Evolutionary conservation across 2,888 invertebrate genomes (phyloP).

Genomic region (Tanytarsus gracilentus): DNA sequence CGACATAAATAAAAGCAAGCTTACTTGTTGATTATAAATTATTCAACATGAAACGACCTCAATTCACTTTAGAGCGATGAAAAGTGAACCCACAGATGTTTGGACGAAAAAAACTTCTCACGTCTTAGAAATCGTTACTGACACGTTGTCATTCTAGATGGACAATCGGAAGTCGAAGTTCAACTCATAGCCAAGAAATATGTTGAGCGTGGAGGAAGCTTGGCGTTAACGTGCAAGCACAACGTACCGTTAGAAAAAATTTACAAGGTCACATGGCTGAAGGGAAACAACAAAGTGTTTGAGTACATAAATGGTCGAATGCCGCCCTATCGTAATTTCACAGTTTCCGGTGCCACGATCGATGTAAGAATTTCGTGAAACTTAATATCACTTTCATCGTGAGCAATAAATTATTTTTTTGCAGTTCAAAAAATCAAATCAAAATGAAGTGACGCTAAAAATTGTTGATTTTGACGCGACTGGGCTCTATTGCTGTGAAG

Average conservation of each 20-base stretch:
- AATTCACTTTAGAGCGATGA: background rate
- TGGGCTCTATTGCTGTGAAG: slow-evolving; percentile 72
- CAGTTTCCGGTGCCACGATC: slow-evolving; percentile 61
- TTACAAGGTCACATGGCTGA: slow-evolving; percentile 55
- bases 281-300: slow-evolving; percentile 58
- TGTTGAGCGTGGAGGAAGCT: slow-evolving; percentile 62
- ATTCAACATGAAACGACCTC: slow-evolving; percentile 8
- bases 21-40: slow-evolving; percentile 14
- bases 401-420: background rate
- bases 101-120: no score
- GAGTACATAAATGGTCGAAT: slow-evolving; percentile 69
- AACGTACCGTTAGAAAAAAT: slow-evolving; percentile 63
- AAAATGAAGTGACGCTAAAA: slow-evolving; percentile 56
- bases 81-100: background rate
- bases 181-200: slow-evolving; percentile 54
- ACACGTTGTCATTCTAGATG: slow-evolving; percentile 38
- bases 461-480: slow-evolving; percentile 68
- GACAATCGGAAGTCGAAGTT: slow-evolving; percentile 51
- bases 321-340: slow-evolving; percentile 60
- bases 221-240: slow-evolving; percentile 64
- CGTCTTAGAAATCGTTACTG: no score
- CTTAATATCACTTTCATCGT: background rate
- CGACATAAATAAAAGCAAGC: background rate
- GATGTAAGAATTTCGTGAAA: slow-evolving; percentile 51
- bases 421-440: slow-evolving; percentile 47